phyloP scores from a whole-genome alignment of 1,140 invertebrate genomes.

The Drosophila setifemur region DNA sequence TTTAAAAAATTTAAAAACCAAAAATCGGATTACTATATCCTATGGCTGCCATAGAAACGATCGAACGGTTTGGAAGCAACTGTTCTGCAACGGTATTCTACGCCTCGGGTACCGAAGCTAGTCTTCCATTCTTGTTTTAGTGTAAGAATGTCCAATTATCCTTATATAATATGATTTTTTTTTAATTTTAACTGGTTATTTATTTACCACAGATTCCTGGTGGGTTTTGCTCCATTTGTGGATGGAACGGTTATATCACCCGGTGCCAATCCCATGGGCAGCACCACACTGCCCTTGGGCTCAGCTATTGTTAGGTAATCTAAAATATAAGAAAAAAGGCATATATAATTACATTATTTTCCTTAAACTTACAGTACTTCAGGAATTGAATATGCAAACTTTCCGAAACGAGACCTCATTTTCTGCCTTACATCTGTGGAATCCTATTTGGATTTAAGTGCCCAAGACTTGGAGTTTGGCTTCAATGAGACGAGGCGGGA shows the following conservation, averaged over 20 bases:
- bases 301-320: slow-evolving; percentile 81
- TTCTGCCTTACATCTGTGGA: slow-evolving; percentile 90
- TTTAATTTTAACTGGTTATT: too few relatives aligned
- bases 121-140: too few relatives aligned
- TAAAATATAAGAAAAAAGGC: background rate
- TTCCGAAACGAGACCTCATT: slow-evolving; percentile 90
- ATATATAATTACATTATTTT: slow-evolving; percentile 13
- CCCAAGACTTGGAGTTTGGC: slow-evolving; percentile 91
- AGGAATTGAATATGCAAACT: slow-evolving; percentile 91
- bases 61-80: too few relatives aligned
- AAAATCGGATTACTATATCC: too few relatives aligned
- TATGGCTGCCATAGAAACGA: too few relatives aligned
- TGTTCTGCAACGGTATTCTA: too few relatives aligned
- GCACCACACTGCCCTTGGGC: slow-evolving; percentile 72
- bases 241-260: slow-evolving; percentile 91
- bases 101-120: too few relatives aligned
- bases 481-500: slow-evolving; percentile 93
- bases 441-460: slow-evolving; percentile 90
- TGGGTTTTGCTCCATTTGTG: slow-evolving; percentile 94
- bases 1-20: too few relatives aligned
- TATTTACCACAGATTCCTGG: slow-evolving; percentile 87
- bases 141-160: too few relatives aligned
- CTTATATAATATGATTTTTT: background rate
- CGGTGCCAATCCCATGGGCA: slow-evolving; percentile 78
- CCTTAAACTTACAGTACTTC: slow-evolving; percentile 84